phyloP scores from a whole-genome alignment of 2,797 vertebrate genomes.

The Chloroceryle inda region DNA sequence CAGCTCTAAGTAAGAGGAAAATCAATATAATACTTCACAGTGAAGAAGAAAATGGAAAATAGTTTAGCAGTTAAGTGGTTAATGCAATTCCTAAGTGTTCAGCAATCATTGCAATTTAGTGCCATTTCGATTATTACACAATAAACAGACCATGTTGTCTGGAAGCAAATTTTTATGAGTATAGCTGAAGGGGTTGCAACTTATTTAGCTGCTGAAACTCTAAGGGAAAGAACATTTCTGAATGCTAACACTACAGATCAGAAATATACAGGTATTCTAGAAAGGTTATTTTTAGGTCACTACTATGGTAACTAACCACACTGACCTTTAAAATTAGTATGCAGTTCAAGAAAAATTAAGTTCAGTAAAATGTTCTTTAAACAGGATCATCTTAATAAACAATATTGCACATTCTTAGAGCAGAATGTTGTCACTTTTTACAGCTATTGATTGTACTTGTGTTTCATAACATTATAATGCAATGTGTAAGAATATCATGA shows the following conservation, averaged over 20 bases:
- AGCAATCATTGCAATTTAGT: conserved; percentile 87
- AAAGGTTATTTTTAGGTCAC: conserved; percentile 83
- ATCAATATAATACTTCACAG: conserved; percentile 50
- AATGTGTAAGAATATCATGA: neutral
- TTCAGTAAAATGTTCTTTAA: conserved; percentile 73
- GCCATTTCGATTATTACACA: conserved; percentile 89
- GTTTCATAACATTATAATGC: conserved; percentile 5
- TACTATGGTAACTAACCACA: conserved; percentile 75
- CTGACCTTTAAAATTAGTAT: conserved; percentile 81
- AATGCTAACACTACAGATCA: conserved; percentile 75
- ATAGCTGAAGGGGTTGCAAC: conserved; percentile 86
- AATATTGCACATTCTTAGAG: conserved; percentile 28
- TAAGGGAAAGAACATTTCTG: conserved; percentile 79
- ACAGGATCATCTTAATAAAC: conserved; percentile 56
- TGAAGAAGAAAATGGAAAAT: conserved; percentile 62
- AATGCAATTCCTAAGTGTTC: conserved; percentile 86
- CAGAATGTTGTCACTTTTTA: conserved; percentile 57
- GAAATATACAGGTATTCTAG: conserved; percentile 81
- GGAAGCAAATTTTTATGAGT: conserved; percentile 89
- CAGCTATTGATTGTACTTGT: conserved; percentile 59
- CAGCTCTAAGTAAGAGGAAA: conserved; percentile 48
- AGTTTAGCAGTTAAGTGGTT: conserved; percentile 83
- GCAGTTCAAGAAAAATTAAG: conserved; percentile 75
- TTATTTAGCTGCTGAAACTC: conserved; percentile 85
- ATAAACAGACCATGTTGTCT: conserved; percentile 89